phyloP scores from a whole-genome alignment of 2,113 vertebrate species.

The Hippocampus zosterae region DNA sequence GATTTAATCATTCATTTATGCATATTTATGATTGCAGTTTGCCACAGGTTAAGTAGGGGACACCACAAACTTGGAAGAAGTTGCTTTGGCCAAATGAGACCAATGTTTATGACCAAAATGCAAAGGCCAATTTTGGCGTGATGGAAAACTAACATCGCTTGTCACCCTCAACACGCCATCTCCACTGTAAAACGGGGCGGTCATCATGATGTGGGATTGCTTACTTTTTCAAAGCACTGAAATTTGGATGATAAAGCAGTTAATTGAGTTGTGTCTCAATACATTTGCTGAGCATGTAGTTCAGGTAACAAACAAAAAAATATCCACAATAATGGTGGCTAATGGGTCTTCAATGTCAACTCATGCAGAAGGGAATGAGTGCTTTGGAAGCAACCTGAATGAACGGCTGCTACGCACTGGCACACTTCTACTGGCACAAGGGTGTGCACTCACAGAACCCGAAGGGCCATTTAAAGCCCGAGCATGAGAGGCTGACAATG shows the following conservation, averaged over 20 bases:
- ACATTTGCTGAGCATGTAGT: neutral
- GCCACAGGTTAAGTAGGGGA: no score
- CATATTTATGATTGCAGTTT: no score
- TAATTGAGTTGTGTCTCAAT: neutral
- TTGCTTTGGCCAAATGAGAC: no score
- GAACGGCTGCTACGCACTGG: conserved; percentile 11
- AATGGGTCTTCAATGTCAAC: conserved; percentile 24
- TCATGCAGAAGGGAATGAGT: conserved; percentile 17
- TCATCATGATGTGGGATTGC: no score
- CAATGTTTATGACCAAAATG: no score
- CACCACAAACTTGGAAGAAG: no score
- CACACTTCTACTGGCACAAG: conserved; percentile 28
- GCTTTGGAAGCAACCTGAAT: conserved; percentile 17
- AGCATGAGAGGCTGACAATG: conserved; percentile 33
- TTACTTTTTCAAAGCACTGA: neutral
- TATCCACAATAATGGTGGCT: conserved; percentile 8
- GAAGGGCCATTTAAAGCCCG: conserved; percentile 25
- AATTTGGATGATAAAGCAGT: neutral
- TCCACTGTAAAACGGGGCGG: no score
- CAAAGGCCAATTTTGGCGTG: no score
- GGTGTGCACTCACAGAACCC: conserved; percentile 26
- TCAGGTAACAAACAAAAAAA: conserved; percentile 9
- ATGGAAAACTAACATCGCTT: no score
- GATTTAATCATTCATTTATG: no score
- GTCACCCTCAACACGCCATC: no score